Evolutionary conservation across 2,113 vertebrate species (phyloP).

Genomic region (Monarcha castaneiventris): DNA sequence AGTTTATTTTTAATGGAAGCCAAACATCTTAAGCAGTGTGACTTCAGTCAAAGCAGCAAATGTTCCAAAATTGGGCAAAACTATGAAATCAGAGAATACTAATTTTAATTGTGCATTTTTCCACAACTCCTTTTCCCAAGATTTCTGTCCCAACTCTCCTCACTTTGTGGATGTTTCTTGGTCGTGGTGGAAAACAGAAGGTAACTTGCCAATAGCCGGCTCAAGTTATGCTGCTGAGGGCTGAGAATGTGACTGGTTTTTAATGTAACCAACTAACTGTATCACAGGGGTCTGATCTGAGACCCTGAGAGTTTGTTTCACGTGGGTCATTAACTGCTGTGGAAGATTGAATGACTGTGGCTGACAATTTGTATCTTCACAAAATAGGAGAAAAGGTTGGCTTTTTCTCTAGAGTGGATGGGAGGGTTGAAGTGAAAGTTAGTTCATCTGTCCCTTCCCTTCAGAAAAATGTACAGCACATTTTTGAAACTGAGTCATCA

Average conservation of each 20-base stretch:
- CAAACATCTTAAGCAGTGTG: neutral
- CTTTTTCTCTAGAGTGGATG: neutral
- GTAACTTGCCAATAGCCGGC: neutral
- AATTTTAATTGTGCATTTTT: neutral
- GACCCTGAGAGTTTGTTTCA: neutral
- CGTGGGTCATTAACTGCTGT: neutral
- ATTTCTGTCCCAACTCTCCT: neutral
- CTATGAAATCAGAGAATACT: neutral
- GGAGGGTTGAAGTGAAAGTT: neutral
- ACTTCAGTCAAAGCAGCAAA: neutral
- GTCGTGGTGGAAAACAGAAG: neutral
- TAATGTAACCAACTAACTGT: neutral
- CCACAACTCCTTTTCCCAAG: neutral
- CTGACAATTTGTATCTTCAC: neutral
- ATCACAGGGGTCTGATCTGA: neutral
- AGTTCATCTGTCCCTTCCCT: conserved; percentile 26
- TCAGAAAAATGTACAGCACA: neutral
- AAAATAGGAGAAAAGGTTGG: neutral
- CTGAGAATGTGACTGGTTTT: neutral
- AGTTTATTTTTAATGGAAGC: neutral
- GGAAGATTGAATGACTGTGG: neutral
- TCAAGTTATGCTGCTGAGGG: neutral
- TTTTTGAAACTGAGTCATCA: conserved; percentile 29
- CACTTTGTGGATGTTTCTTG: neutral
- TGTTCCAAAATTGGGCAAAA: neutral